Base-by-base conservation (phyloP, 2,797 vertebrate genomes). In the Etheostoma perlongum region DNA sequence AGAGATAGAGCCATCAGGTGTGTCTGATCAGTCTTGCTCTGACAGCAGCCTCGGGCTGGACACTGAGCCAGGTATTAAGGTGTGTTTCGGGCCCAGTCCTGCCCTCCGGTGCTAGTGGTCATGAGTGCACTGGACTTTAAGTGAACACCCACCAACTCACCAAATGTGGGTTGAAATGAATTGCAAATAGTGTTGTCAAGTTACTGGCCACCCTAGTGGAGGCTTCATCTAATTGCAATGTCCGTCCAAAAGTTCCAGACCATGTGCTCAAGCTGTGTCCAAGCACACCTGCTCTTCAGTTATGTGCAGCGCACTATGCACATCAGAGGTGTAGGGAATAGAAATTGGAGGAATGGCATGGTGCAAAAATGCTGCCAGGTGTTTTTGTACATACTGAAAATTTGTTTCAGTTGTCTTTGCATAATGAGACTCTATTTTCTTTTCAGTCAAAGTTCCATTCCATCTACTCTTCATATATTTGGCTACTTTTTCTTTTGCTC, bases 1-100 rank as follows among this genome's bases (percentile, higher is more conserved):
- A 78, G 94, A 95, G 96, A 97, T 96, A 96, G 95, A 97, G 95
- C 94, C 95, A 93, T 97, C 96, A 96, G 95, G 95, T 96, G 95
- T 93, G 89, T 96, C 95, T 95, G 93, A 96, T 96, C 95, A 95
- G 74, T 97, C 96, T 95, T 93, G 89, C 65, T 67, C 75, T 97
- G 96, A 96, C 96, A 97, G 95, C 91, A 46, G 93, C 96, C 95
- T 87, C 74, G 48, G 96, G 96, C 95, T 72, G 92, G 94, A 93
- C 90, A 92, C 76, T 87, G 85, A 93, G 93, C 93, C 85, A 95
- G 93, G 95, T 94, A 82, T 82, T 93, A 85, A 88, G 86, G 84
- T 92, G 90, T 93, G 91, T 86, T 91, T 94, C 88, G 86, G 87
- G 92, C 93, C 72, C 76, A 72, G 90, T 92, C 77, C 77, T 87